phyloP scores from a whole-genome alignment of 2,113 vertebrate genomes.

The Oophaga pumilio region DNA sequence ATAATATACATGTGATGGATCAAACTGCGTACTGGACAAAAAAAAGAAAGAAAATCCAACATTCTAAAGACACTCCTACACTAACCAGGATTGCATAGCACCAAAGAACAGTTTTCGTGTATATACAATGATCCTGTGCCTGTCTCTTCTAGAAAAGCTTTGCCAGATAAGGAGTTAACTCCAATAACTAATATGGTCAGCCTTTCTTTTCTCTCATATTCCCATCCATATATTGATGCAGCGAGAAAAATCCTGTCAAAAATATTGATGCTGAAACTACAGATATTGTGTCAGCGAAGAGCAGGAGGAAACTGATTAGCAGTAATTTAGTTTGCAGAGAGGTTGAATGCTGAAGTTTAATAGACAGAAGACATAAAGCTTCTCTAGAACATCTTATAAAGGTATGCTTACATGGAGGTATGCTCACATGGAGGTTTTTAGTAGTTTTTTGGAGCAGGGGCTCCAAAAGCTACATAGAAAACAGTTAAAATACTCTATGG shows the following conservation, averaged over 20 bases:
- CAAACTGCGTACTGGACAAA: background rate
- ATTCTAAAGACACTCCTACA: background rate
- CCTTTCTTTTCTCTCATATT: conserved; percentile 5
- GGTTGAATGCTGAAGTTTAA: background rate
- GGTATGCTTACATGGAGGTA: too few relatives aligned
- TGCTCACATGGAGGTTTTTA: too few relatives aligned
- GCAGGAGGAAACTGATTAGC: conserved; percentile 36
- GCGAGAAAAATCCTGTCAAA: conserved; percentile 29
- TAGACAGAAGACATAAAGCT: background rate
- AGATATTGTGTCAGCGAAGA: conserved; percentile 42
- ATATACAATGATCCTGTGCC: background rate
- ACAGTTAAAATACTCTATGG: too few relatives aligned
- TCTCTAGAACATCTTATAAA: background rate
- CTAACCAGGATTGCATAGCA: conserved; percentile 29
- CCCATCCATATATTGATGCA: conserved; percentile 25
- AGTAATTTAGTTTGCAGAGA: conserved; percentile 37
- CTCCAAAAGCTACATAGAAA: too few relatives aligned
- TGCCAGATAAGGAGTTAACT: conserved; percentile 4
- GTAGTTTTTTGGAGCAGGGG: too few relatives aligned
- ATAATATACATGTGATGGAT: background rate
- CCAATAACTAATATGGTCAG: conserved; percentile 1
- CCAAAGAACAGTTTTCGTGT: too few relatives aligned
- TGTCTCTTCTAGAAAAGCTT: background rate
- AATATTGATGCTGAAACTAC: conserved; percentile 32
- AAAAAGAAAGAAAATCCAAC: too few relatives aligned